Evolutionary conservation across 2,888 invertebrate species (phyloP).

Genomic region (Ichneumon xanthorius): DNA sequence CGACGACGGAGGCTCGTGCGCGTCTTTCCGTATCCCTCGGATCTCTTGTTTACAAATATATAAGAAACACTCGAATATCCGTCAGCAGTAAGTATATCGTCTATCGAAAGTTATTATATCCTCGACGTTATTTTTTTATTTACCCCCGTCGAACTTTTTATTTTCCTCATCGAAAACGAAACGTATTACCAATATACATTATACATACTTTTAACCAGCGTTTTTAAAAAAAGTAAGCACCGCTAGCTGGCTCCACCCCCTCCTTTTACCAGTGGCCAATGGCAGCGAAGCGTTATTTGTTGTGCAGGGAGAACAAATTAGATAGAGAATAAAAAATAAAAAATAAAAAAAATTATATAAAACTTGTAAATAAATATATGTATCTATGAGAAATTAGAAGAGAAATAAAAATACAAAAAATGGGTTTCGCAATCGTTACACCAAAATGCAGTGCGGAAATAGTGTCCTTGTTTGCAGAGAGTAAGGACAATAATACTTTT

Average conservation of each 20-base stretch:
- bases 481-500: slow-evolving; percentile 25
- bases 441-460: slow-evolving; percentile 55
- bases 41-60: slow-evolving; percentile 70
- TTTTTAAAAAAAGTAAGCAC: slow-evolving; percentile 75
- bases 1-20: slow-evolving; percentile 73
- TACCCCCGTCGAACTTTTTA: slow-evolving; percentile 15
- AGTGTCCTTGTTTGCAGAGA: slow-evolving; percentile 42
- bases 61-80: slow-evolving; percentile 73
- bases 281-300: slow-evolving; percentile 82
- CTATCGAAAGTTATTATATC: slow-evolving; percentile 34
- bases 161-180: slow-evolving; percentile 44
- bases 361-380: slow-evolving; percentile 43
- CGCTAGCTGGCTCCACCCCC: slow-evolving; percentile 84
- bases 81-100: slow-evolving; percentile 47
- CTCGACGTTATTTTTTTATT: slow-evolving; percentile 21
- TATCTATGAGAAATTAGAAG: slow-evolving; percentile 48
- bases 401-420: slow-evolving; percentile 54
- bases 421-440: slow-evolving; percentile 51
- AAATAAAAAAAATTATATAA: slow-evolving; percentile 32
- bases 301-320: slow-evolving; percentile 71
- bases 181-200: slow-evolving; percentile 42
- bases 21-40: slow-evolving; percentile 68
- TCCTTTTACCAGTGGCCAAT: slow-evolving; percentile 84
- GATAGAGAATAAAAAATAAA: slow-evolving; percentile 67
- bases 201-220: slow-evolving; percentile 79